These are phyloP conservation scores for Lathronympha strigana DNA, from an alignment of 2,888 invertebrate species.

Conservation along the genomic window DNA sequence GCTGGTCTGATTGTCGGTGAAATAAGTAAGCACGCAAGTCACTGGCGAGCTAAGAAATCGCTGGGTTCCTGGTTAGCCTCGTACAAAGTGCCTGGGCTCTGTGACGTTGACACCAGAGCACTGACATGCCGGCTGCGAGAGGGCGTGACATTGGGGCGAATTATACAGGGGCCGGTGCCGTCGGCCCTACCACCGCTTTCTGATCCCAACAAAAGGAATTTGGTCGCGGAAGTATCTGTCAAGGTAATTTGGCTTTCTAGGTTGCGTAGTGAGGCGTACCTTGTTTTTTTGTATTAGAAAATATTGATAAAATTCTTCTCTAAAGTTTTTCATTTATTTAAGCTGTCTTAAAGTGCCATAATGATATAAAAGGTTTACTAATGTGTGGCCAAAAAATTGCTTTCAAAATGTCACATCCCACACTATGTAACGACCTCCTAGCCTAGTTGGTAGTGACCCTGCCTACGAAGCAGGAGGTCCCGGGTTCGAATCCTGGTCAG, in stretches of 20 bases:
- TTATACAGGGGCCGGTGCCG: constrained; percentile 83
- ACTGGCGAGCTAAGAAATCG: constrained; percentile 93
- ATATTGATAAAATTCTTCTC: too few species aligned
- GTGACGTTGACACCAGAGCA: constrained; percentile 96
- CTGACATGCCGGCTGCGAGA: constrained; percentile 96
- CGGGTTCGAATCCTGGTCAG: too few species aligned
- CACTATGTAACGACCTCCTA: too few species aligned
- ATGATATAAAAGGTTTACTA: too few species aligned
- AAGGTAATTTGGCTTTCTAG: constrained; percentile 76
- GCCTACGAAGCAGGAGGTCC: too few species aligned
- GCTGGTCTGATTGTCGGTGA: constrained; percentile 96
- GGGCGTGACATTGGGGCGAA: constrained; percentile 92
- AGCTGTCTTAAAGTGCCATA: too few species aligned
- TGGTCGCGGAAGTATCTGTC: constrained; percentile 96
- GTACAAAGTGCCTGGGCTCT: constrained; percentile 93
- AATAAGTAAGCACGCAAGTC: constrained; percentile 92
- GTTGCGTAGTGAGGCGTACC: too few species aligned
- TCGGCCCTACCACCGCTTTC: constrained; percentile 66
- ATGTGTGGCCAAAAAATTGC: too few species aligned
- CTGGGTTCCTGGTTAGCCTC: constrained; percentile 93
- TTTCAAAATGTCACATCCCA: too few species aligned
- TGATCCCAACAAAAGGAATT: constrained; percentile 94
- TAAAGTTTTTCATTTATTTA: too few species aligned
- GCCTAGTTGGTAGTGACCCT: too few species aligned
- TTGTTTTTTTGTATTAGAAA: too few species aligned